Conservation (phyloP, 2,888 invertebrate species). For the Nezara viridula region DNA sequence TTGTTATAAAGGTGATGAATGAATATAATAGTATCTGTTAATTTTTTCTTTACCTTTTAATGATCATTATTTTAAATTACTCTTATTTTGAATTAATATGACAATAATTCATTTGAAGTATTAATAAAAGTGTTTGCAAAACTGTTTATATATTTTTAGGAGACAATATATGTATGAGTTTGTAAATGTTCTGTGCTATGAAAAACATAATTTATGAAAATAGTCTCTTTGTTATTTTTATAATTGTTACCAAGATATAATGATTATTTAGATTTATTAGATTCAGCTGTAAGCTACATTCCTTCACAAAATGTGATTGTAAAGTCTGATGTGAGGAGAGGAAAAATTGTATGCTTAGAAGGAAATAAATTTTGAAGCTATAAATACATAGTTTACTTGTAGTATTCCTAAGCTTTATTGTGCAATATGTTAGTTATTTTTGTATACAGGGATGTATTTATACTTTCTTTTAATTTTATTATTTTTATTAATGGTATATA, state of each 20-base stretch:
- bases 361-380: not conserved
- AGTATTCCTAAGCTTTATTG: not conserved
- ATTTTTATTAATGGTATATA: not conserved
- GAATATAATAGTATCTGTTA: not conserved
- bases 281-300: slow-evolving; percentile 45
- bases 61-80: not conserved
- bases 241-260: slow-evolving; percentile 41
- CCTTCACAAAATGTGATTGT: slow-evolving; percentile 42
- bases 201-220: not conserved
- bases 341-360: slow-evolving; percentile 45
- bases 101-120: slow-evolving; percentile 46
- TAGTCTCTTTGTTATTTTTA: slow-evolving; percentile 31
- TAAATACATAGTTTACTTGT: slow-evolving; percentile 1
- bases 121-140: slow-evolving; percentile 2
- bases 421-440: slow-evolving; percentile 48
- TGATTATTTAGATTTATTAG: slow-evolving; percentile 18
- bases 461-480: not conserved
- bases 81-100: slow-evolving; percentile 6
- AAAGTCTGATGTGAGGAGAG: not conserved
- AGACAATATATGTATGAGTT: slow-evolving; percentile 9
- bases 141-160: slow-evolving; percentile 31
- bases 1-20: not conserved
- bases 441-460: slow-evolving; percentile 38
- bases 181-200: slow-evolving; percentile 23
- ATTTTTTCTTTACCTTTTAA: not conserved